These are phyloP conservation scores for Octodonta nipae DNA, from an alignment of 2,888 invertebrate genomes.

Conservation along the genomic window DNA sequence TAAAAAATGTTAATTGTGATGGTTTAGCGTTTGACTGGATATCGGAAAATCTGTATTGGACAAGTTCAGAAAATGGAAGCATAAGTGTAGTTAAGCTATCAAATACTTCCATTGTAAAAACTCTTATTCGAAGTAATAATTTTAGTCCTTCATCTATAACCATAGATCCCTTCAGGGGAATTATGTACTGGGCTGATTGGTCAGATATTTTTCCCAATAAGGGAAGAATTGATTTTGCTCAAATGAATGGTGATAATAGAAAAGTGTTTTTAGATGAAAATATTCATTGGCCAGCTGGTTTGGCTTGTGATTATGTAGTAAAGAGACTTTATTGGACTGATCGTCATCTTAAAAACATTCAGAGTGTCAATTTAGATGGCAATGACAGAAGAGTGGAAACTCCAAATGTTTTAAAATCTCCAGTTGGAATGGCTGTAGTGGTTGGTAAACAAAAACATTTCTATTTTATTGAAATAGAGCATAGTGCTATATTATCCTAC, in stretches of 20 bases:
- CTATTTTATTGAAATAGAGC: conserved; percentile 58
- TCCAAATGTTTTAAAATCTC: conserved; percentile 39
- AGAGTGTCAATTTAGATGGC: conserved; percentile 47
- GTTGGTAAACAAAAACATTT: conserved; percentile 40
- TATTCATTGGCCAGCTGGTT: conserved; percentile 63
- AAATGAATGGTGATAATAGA: conserved; percentile 56
- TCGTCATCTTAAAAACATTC: conserved; percentile 52
- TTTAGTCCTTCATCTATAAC: conserved; percentile 46
- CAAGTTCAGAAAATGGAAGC: conserved; percentile 54
- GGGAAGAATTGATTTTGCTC: conserved; percentile 53
- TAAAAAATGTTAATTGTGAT: conserved; percentile 49
- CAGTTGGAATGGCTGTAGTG: conserved; percentile 19
- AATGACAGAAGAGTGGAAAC: conserved; percentile 39
- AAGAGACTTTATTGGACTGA: conserved; percentile 60
- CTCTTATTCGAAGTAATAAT: conserved; percentile 43
- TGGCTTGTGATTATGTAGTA: conserved; percentile 48
- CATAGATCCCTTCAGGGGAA: conserved; percentile 54
- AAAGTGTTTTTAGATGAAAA: conserved; percentile 36
- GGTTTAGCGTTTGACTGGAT: conserved; percentile 77
- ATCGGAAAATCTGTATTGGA: conserved; percentile 71
- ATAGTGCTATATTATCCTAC: conserved; percentile 44
- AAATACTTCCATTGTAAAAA: conserved; percentile 42
- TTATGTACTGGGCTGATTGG: conserved; percentile 72
- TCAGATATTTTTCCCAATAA: conserved; percentile 32
- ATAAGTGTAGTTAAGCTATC: conserved; percentile 55